Conservation (phyloP, 2,888 invertebrate species). For the Gandaritis pyraliata region DNA sequence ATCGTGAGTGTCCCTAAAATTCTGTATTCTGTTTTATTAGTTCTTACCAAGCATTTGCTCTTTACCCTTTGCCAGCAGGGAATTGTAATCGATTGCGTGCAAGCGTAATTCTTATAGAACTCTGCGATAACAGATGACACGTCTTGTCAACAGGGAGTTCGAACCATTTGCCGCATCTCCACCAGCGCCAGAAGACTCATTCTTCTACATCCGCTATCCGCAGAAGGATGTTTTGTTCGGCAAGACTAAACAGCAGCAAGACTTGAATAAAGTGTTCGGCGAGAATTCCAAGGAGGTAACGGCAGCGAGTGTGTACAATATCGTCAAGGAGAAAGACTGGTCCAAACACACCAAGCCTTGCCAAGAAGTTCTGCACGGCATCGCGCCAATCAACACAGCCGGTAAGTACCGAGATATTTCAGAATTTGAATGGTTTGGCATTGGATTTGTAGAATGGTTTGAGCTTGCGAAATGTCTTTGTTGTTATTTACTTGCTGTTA, state of each 20-base stretch:
- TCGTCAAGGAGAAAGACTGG: slow-evolving; percentile 77
- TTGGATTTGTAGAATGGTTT: slow-evolving; percentile 34
- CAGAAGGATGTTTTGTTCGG: slow-evolving; percentile 71
- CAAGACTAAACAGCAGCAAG: slow-evolving; percentile 57
- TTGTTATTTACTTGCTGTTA: background rate
- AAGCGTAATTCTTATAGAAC: slow-evolving; percentile 1
- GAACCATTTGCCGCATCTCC: slow-evolving; percentile 85
- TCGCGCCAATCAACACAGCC: slow-evolving; percentile 73
- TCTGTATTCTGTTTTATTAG: background rate
- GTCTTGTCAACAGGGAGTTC: slow-evolving; percentile 66
- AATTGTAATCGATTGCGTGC: slow-evolving; percentile 10
- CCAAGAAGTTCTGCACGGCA: slow-evolving; percentile 85
- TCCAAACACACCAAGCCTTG: slow-evolving; percentile 88
- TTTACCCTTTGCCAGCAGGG: slow-evolving; percentile 10
- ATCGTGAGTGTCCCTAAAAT: slow-evolving; percentile 60
- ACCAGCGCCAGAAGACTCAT: slow-evolving; percentile 89
- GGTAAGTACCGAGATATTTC: slow-evolving; percentile 53
- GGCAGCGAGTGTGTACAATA: slow-evolving; percentile 54
- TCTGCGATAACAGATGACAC: slow-evolving; percentile 15
- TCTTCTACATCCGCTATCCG: slow-evolving; percentile 88
- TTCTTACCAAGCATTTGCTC: slow-evolving; percentile 11
- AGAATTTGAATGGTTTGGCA: slow-evolving; percentile 48
- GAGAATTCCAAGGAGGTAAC: slow-evolving; percentile 61
- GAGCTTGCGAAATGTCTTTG: slow-evolving; percentile 25
- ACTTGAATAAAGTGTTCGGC: slow-evolving; percentile 51